Evolutionary conservation across 2,888 invertebrate species (phyloP).

Genomic region (Gisinianus flammeolus): DNA sequence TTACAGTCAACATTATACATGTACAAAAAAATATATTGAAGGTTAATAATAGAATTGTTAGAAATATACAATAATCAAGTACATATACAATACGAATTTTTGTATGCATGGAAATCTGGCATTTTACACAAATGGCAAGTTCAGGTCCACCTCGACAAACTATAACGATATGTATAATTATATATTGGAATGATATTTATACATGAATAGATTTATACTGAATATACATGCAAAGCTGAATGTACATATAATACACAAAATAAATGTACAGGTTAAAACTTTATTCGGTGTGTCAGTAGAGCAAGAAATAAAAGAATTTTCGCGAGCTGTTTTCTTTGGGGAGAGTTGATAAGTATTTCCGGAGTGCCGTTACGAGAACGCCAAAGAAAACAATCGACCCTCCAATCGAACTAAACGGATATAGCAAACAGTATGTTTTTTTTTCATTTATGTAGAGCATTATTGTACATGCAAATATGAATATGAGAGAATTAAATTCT

Average conservation of each 20-base stretch:
- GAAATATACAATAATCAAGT: background rate
- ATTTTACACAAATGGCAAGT: too few species aligned
- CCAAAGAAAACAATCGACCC: conserved; percentile 83
- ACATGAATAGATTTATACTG: too few species aligned
- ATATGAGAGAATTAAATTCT: conserved; percentile 4
- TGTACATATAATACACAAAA: too few species aligned
- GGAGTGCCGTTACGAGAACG: conserved; percentile 78
- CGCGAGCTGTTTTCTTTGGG: conserved; percentile 60
- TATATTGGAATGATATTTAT: too few species aligned
- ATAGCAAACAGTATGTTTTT: background rate
- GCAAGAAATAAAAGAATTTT: conserved; percentile 42
- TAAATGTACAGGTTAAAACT: background rate
- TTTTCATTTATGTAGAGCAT: background rate
- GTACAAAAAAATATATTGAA: background rate
- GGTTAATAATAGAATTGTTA: background rate
- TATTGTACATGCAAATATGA: background rate
- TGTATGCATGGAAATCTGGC: too few species aligned
- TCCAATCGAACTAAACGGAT: conserved; percentile 75
- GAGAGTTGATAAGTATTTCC: conserved; percentile 83
- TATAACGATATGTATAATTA: too few species aligned
- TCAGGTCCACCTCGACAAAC: too few species aligned
- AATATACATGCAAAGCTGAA: too few species aligned
- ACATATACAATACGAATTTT: too few species aligned
- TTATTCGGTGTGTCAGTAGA: conserved; percentile 22
- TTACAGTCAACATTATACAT: too few species aligned